A percentile compares a stretch with the other conserved stretches of the same genome.
phyloP scores from a whole-genome alignment of 2,113 vertebrate genomes.

The Cacatua alba region DNA sequence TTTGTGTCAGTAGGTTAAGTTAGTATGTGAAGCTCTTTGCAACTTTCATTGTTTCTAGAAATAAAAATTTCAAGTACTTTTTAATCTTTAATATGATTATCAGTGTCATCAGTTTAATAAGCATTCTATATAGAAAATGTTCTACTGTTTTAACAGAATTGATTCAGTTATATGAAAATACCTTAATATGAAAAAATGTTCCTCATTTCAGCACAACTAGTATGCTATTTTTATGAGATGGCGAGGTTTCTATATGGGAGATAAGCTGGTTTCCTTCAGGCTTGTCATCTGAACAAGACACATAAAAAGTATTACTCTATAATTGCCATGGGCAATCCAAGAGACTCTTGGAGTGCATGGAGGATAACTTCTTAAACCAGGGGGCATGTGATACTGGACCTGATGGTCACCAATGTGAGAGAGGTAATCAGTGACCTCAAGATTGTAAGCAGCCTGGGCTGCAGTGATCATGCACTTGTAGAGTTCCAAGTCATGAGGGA shows the following conservation, averaged over 20 bases:
- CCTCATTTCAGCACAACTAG: not conserved
- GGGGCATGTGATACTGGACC: too few species aligned
- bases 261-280: not conserved
- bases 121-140: not conserved
- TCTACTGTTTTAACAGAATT: not conserved
- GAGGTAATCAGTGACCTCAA: too few species aligned
- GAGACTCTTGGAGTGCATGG: too few species aligned
- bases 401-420: too few species aligned
- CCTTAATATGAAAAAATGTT: not conserved
- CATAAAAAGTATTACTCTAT: not conserved
- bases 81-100: not conserved
- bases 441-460: too few species aligned
- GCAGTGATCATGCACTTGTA: too few species aligned
- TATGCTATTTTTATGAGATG: not conserved
- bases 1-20: not conserved
- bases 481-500: too few species aligned
- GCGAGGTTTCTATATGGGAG: not conserved
- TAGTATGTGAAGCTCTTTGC: not conserved
- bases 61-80: not conserved
- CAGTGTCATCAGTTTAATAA: not conserved
- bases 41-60: not conserved
- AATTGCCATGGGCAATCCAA: too few species aligned
- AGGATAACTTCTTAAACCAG: too few species aligned
- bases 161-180: not conserved
- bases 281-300: not conserved